These are phyloP conservation scores for Melitaea athalia DNA, from an alignment of 2,888 invertebrate genomes.

Conservation along the genomic window DNA sequence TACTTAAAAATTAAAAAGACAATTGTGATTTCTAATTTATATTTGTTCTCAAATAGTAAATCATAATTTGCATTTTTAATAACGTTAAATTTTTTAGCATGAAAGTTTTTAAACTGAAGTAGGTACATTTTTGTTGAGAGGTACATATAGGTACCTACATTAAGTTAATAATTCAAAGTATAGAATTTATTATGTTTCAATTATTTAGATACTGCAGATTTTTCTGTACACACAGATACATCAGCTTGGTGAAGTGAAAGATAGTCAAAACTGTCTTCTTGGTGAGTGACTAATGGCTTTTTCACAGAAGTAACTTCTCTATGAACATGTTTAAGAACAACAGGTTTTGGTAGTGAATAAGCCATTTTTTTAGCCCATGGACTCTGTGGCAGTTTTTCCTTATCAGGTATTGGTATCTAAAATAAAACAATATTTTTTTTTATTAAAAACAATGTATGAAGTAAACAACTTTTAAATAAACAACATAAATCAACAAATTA, in stretches of 20 bases:
- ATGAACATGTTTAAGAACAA: conserved; percentile 61
- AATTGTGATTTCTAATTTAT: no score
- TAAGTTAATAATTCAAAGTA: no score
- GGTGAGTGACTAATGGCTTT: conserved; percentile 44
- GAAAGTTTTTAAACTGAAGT: no score
- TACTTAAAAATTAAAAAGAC: no score
- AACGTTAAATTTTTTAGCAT: no score
- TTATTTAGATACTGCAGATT: conserved; percentile 53
- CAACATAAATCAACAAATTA: no score
- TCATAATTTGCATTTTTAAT: no score
- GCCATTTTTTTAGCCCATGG: conserved; percentile 58
- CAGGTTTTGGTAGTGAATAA: conserved; percentile 54
- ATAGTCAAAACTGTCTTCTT: conserved; percentile 63
- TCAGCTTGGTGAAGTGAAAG: conserved; percentile 65
- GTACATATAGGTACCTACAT: no score
- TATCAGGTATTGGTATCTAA: conserved; percentile 59
- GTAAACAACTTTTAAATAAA: no score
- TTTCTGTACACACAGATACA: conserved; percentile 64
- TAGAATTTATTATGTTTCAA: not conserved
- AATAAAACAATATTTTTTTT: conserved; percentile 34
- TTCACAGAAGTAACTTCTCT: conserved; percentile 52
- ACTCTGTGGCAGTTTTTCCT: conserved; percentile 56
- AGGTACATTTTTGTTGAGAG: no score
- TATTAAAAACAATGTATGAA: no score
- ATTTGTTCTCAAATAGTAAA: no score